Conservation (phyloP, 2,113 vertebrate species). For the Macrotus californicus region DNA sequence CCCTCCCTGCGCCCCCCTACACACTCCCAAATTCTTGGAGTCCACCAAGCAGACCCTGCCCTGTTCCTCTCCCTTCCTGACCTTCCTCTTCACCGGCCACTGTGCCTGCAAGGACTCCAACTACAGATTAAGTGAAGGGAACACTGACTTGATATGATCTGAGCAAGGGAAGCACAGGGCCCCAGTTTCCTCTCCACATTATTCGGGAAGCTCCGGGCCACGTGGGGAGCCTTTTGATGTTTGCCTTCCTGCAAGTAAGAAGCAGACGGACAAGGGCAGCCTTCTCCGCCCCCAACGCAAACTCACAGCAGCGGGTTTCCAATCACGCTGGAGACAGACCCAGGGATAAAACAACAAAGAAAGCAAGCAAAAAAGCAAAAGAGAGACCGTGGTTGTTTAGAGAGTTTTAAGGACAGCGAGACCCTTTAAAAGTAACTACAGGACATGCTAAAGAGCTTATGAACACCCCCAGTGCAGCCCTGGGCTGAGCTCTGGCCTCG, state of each 20-base stretch:
- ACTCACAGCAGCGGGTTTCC: conserved; percentile 39
- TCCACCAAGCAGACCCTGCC: neutral
- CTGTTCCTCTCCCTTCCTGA: conserved; percentile 7
- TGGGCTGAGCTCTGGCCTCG: neutral
- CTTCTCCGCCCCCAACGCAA: conserved; percentile 19
- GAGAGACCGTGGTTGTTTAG: neutral
- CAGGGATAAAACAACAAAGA: neutral
- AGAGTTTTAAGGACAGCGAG: neutral
- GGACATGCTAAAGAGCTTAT: neutral
- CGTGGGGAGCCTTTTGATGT: conserved; percentile 57
- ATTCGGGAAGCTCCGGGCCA: conserved; percentile 32
- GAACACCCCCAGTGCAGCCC: neutral
- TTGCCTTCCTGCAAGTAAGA: neutral
- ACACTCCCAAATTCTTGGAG: neutral
- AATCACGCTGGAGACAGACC: neutral
- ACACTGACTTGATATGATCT: conserved; percentile 30
- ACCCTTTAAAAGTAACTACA: conserved; percentile 2
- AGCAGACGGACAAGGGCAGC: neutral
- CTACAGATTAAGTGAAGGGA: conserved; percentile 39
- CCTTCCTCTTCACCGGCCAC: neutral
- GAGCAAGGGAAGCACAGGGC: conserved; percentile 48
- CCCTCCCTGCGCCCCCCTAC: neutral
- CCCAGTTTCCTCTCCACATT: conserved; percentile 36
- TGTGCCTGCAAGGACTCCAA: conserved; percentile 29
- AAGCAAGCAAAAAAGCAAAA: neutral